Evolutionary conservation across 2,113 vertebrate species (phyloP).

Genomic region (Coreoperca whiteheadi): DNA sequence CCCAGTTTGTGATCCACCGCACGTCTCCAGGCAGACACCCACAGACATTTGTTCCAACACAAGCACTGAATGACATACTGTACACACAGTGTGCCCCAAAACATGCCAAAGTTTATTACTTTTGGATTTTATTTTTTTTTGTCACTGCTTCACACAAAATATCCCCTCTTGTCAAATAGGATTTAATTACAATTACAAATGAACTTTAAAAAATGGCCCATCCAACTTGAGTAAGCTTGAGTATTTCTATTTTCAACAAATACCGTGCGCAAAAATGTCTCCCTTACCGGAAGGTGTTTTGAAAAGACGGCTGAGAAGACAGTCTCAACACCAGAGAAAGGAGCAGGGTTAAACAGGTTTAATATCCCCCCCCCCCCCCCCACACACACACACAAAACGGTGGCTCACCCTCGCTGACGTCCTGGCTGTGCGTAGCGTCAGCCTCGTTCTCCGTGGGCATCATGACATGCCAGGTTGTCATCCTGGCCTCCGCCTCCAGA

Average conservation of each 20-base stretch:
- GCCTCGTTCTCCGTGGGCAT: slow-evolving; percentile 93
- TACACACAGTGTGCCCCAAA: neutral
- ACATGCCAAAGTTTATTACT: neutral
- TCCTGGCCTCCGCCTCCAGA: slow-evolving; percentile 97
- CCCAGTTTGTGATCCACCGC: neutral
- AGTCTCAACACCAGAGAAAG: neutral
- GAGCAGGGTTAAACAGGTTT: neutral
- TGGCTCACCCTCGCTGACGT: slow-evolving; percentile 93
- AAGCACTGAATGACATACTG: neutral
- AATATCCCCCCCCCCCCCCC: too few relatives aligned
- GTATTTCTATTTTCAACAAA: neutral
- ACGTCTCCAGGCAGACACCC: neutral
- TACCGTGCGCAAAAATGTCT: neutral
- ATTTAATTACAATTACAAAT: neutral
- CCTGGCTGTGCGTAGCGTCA: slow-evolving; percentile 91
- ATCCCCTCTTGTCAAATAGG: neutral
- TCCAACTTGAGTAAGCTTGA: neutral
- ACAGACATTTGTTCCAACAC: neutral
- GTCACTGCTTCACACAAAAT: neutral
- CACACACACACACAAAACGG: neutral
- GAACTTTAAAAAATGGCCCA: neutral
- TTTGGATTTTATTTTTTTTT: neutral
- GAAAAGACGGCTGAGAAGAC: neutral
- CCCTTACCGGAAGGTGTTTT: too few relatives aligned
- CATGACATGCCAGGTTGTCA: slow-evolving; percentile 99